Conservation (phyloP, 2,797 vertebrate genomes). For the Manis crassicaudata region DNA sequence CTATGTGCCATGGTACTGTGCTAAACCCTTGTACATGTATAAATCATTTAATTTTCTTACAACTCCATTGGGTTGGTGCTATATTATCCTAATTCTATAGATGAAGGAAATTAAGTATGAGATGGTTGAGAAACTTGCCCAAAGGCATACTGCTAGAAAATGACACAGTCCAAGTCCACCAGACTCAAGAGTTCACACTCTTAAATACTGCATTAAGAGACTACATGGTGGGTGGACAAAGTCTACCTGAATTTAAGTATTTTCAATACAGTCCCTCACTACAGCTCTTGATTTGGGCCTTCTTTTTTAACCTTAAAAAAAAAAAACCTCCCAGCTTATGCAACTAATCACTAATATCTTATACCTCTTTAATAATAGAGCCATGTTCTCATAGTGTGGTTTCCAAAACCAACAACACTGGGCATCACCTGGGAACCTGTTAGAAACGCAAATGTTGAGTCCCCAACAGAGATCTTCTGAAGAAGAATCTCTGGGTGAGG, state of each 20-base stretch:
- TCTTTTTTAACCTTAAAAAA: background rate
- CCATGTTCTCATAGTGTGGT: background rate
- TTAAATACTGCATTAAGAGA: background rate
- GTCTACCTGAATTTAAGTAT: background rate
- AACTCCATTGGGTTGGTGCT: background rate
- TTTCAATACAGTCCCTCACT: background rate
- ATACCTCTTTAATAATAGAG: background rate
- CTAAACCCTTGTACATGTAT: background rate
- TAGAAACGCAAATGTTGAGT: background rate
- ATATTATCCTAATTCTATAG: background rate
- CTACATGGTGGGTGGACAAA: background rate
- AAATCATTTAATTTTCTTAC: background rate
- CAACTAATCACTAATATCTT: background rate
- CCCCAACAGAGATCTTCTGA: background rate
- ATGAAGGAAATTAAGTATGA: background rate
- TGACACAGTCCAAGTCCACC: background rate
- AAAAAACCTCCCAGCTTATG: background rate
- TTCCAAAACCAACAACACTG: background rate
- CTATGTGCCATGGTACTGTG: background rate
- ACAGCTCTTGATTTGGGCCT: background rate
- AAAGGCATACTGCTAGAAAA: background rate
- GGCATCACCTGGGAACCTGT: background rate
- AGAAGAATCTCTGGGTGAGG: background rate
- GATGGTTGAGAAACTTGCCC: background rate
- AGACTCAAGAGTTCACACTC: background rate